Conservation (phyloP, 2,113 vertebrate genomes). For the Benthochromis sp. region DNA sequence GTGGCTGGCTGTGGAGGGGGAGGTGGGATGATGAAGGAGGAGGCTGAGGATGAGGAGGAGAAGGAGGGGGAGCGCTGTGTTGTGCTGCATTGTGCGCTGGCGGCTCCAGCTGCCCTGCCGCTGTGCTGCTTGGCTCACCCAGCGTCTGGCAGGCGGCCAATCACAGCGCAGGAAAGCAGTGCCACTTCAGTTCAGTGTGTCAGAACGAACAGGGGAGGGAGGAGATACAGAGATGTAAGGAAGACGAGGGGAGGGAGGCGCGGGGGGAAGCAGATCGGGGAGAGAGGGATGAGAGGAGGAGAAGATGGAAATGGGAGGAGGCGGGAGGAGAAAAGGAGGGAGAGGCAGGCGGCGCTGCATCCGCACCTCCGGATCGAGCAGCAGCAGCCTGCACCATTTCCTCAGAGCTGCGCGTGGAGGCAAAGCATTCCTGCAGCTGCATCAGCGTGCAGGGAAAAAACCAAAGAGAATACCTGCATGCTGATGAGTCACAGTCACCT, state of each 20-base stretch:
- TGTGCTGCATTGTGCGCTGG: slow-evolving; percentile 60
- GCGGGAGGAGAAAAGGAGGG: not conserved
- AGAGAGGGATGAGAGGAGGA: not conserved
- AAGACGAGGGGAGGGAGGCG: not conserved
- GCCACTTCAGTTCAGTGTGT: slow-evolving; percentile 76
- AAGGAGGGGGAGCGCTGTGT: not conserved
- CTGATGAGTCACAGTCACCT: not conserved
- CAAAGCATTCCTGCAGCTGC: not conserved
- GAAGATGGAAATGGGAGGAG: not conserved
- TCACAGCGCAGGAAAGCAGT: slow-evolving; percentile 61
- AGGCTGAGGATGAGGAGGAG: not conserved
- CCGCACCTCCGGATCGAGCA: not conserved
- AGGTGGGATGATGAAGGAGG: not conserved
- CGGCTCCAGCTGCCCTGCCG: slow-evolving; percentile 61
- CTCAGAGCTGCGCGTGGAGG: not conserved
- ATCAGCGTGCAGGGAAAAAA: not conserved
- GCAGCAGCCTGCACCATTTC: slow-evolving; percentile 5
- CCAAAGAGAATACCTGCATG: not conserved
- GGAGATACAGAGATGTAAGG: not conserved
- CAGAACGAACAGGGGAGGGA: slow-evolving; percentile 35
- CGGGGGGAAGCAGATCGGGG: not conserved
- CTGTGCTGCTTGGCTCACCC: slow-evolving; percentile 58
- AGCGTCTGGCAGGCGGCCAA: slow-evolving; percentile 70
- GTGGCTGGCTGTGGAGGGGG: not conserved
- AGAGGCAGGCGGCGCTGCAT: not conserved